Evolutionary conservation across 2,113 vertebrate species (phyloP).

Genomic region (Microcebus lehilahytsara): DNA sequence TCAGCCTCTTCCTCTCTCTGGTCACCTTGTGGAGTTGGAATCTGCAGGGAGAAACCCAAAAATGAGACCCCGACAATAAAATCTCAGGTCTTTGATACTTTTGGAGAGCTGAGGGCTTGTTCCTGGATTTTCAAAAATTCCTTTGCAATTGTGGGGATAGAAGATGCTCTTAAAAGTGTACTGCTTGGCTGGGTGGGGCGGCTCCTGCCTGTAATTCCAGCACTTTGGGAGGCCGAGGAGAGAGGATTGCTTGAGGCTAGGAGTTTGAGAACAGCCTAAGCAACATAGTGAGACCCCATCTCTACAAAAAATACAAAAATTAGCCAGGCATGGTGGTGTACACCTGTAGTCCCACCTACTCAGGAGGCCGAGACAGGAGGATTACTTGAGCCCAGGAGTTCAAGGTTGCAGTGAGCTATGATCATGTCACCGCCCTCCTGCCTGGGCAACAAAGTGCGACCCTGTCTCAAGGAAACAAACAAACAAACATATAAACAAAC

Average conservation of each 20-base stretch:
- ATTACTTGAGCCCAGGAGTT: background rate
- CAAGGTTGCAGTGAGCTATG: background rate
- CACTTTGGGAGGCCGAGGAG: background rate
- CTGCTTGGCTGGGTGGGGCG: background rate
- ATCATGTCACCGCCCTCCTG: background rate
- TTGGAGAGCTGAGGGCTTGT: background rate
- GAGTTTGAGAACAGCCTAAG: background rate
- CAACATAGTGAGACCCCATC: background rate
- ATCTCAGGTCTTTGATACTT: background rate
- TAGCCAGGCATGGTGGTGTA: background rate
- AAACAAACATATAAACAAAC: too few relatives aligned
- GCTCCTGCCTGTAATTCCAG: background rate
- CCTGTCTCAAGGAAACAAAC: background rate
- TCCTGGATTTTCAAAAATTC: background rate
- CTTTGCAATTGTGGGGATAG: background rate
- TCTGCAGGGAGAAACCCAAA: constrained; percentile 56
- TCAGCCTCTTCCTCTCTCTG: background rate
- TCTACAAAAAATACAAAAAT: too few relatives aligned
- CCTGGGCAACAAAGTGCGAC: background rate
- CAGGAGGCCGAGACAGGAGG: background rate
- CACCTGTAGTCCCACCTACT: background rate
- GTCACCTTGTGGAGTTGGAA: background rate
- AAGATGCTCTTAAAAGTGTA: background rate
- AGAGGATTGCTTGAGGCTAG: background rate
- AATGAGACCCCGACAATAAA: background rate